A percentile compares a stretch with the other conserved stretches of the same genome.
Evolutionary conservation across 2,797 vertebrate genomes (phyloP).

Genomic region (Limosa lapponica): DNA sequence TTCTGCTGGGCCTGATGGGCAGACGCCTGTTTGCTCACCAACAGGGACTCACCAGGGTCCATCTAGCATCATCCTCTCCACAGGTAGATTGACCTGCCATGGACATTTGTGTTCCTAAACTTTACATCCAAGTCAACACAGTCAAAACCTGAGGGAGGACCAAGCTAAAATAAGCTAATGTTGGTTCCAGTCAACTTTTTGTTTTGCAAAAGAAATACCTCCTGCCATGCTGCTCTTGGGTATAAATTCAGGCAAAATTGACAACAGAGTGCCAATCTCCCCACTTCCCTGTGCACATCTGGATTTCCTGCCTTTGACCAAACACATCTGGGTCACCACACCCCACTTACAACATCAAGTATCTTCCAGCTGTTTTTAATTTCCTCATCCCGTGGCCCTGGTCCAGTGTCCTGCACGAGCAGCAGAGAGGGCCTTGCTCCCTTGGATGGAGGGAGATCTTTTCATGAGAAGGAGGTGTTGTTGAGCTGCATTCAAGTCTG

Average conservation of each 20-base stretch:
- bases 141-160: not conserved
- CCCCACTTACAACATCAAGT: not conserved
- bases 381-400: not conserved
- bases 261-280: not conserved
- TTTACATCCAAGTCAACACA: not conserved
- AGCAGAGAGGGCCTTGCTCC: not conserved
- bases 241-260: not conserved
- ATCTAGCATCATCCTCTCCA: not conserved
- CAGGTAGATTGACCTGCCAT: not conserved
- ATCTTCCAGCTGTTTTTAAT: not conserved
- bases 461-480: not conserved
- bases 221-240: not conserved
- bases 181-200: not conserved
- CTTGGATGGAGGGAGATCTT: not conserved
- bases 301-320: not conserved
- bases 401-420: accelerated
- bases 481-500: not conserved
- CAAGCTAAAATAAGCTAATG: not conserved
- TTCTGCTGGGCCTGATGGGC: not conserved
- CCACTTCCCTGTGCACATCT: not conserved
- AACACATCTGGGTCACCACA: not conserved
- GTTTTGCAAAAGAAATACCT: not conserved
- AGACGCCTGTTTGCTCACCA: not conserved
- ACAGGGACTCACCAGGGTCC: not conserved
- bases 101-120: not conserved